Percentiles rank a stretch among this genome's conserved stretches.
phyloP scores from a whole-genome alignment of 2,888 invertebrate species.

The Polymixis flavicincta region DNA sequence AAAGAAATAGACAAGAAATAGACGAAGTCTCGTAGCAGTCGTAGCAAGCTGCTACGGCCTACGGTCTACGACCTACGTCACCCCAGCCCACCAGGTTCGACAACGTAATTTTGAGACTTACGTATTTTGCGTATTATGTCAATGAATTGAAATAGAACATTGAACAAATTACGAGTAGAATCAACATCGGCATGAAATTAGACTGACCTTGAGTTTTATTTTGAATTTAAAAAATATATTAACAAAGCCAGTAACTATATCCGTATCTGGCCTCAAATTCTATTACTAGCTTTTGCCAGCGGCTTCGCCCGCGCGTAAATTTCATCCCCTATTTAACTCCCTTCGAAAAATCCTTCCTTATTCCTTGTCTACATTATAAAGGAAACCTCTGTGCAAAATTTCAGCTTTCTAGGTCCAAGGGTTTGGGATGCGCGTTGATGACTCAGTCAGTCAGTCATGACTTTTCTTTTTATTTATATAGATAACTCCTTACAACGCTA shows the following conservation, averaged over 20 bases:
- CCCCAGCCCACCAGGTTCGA: background rate
- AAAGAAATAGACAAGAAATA: too few relatives aligned
- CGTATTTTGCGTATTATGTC: background rate
- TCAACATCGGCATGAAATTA: background rate
- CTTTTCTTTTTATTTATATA: too few relatives aligned
- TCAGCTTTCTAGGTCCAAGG: too few relatives aligned
- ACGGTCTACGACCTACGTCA: conserved; percentile 53
- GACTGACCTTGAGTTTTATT: background rate
- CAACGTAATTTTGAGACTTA: background rate
- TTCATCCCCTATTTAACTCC: too few relatives aligned
- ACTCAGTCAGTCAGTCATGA: too few relatives aligned
- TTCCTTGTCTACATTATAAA: too few relatives aligned
- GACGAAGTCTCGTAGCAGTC: conserved; percentile 53
- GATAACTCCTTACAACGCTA: background rate
- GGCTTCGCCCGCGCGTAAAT: too few relatives aligned
- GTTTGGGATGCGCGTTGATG: too few relatives aligned
- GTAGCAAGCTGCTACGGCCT: conserved; percentile 51
- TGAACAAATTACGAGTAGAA: background rate
- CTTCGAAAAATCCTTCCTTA: too few relatives aligned
- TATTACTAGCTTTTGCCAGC: too few relatives aligned
- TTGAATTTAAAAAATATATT: background rate
- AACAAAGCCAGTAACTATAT: too few relatives aligned
- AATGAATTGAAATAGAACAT: background rate
- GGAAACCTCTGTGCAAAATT: too few relatives aligned
- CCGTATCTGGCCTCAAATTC: background rate